Evolutionary conservation across 2,888 invertebrate genomes (phyloP), one percentile per base, ranked within the genome.

Genomic region (Pollenia amentaria): DNA sequence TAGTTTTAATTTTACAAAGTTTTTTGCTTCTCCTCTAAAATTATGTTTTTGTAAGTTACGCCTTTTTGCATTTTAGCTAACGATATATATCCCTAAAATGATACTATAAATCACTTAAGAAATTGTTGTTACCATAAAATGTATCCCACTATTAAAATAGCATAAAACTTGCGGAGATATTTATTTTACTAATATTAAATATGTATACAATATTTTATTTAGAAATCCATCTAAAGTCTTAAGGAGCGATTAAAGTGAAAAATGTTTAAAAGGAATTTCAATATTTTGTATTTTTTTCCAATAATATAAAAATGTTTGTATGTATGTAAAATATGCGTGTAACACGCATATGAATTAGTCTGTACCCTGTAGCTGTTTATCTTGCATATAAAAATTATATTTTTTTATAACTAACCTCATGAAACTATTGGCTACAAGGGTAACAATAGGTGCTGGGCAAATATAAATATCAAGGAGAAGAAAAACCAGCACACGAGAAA

Each of bases 301-400:
- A 57, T 85, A 62, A 44, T 72, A 70, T 10, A 65, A 64, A 76
- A 60, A 72, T 29, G 51, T 29, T 29, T 29, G 4, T 65, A 62
- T 29, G 4, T 65, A 62, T 16, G 48, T 65, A 60, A 65, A 78
- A 69, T 78, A 84, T 85, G 82, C 86, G 75, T 86, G 88, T 60
- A 55, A 75, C 73, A 85, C 84, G 86, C 82, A 88, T 85, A 79
- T 69, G 73, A 88, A 86, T 86, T 77, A 67, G 80, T 55, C 73
- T 51, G 16, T 64, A 55, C 10, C 60, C 44, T 42, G 42, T 38
- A 51, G 40, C 6, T 46, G 69, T 21, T 53, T 65, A 29, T 29
- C 4, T 29, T 29, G 29, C 4, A 29, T 29, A 29, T 29, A 29
- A 55, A 62, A 69, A 55, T 8, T 38, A 12, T 42, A 48, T 7